Base-by-base conservation (phyloP, 2,797 vertebrate species). In the Ctenopoma multispine region DNA sequence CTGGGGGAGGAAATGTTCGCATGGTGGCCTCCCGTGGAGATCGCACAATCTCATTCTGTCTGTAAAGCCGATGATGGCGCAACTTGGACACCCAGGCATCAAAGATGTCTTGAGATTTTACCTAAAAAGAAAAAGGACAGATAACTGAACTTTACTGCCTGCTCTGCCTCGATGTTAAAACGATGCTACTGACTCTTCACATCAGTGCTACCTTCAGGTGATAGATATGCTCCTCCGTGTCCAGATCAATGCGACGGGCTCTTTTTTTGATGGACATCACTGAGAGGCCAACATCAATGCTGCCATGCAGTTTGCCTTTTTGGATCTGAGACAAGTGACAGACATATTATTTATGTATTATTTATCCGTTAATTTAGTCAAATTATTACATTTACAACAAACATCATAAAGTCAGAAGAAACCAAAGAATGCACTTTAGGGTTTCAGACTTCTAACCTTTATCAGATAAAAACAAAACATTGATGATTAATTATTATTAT, bases 261-360 rank as follows among this genome's bases (percentile, higher is more conserved):
- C 96, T 96, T 94, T 99, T 99, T 92, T 99, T 99, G 63, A 99
- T 97, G 48, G 97, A 99, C 98, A 99, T 99, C 82, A 99, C 98
- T 0, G 97, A 99, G 53, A 99, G 95, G 54, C 98, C 98, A 0
- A 99, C 97, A 57, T 99, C 98, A 8, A 99, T 99, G 92, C 98
- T 98, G 61, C 98, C 97, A 5, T 99, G 98, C 49, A 99, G 95
- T 86, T 99, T 99, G 53, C 97, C 97, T 85, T 97, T 99, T 92
- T 99, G 98, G 89, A 97, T 97, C 98, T 99, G 85, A 89, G n/a
- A 60, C 5, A 11, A 38, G 69, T 24, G 17, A 68, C 1, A 6
- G 11, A 65, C 10, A 48, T 2, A 58, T 41, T 6, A n/a, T 21
- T 18, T 24, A n/a, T n/a, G n/a, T n/a, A n/a, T n/a, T n/a, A n/a